Evolutionary conservation across 1,140 invertebrate genomes (phyloP).

Genomic region (Drosophila bipectinata): DNA sequence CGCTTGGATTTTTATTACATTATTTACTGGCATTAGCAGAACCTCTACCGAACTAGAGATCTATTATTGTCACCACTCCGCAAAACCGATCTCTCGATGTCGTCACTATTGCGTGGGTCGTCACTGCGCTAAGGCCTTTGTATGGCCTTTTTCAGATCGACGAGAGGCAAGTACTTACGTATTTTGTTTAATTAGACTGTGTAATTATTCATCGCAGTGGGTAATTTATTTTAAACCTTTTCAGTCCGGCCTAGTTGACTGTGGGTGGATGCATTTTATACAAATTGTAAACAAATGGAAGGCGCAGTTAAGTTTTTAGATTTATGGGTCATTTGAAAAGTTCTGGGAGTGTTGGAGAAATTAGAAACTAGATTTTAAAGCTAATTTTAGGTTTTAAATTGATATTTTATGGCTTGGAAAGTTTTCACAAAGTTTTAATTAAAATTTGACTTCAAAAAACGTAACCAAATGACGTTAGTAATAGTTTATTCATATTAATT

Average conservation of each 20-base stretch:
- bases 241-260: background rate
- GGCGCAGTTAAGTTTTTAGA: constrained; percentile 18
- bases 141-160: constrained; percentile 51
- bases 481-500: constrained; percentile 3
- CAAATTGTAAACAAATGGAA: constrained; percentile 41
- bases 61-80: constrained; percentile 36
- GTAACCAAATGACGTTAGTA: background rate
- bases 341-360: constrained; percentile 9
- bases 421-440: background rate
- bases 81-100: constrained; percentile 35
- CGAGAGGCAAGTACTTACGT: constrained; percentile 12
- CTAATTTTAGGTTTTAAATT: too few species aligned
- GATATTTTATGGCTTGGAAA: background rate
- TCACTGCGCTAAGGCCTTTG: constrained; percentile 39
- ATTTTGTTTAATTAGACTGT: constrained; percentile 62
- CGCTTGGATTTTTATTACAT: constrained; percentile 1
- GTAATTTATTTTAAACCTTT: constrained; percentile 41
- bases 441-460: background rate
- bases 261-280: constrained; percentile 14
- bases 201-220: constrained; percentile 62
- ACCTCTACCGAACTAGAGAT: background rate
- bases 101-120: constrained; percentile 62
- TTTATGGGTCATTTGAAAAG: constrained; percentile 22
- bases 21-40: constrained; percentile 26
- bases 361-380: too few species aligned